A percentile compares a stretch with the other conserved stretches of the same genome.
Conservation (phyloP, 2,888 invertebrate genomes). For the Tachystola acroxantha region DNA sequence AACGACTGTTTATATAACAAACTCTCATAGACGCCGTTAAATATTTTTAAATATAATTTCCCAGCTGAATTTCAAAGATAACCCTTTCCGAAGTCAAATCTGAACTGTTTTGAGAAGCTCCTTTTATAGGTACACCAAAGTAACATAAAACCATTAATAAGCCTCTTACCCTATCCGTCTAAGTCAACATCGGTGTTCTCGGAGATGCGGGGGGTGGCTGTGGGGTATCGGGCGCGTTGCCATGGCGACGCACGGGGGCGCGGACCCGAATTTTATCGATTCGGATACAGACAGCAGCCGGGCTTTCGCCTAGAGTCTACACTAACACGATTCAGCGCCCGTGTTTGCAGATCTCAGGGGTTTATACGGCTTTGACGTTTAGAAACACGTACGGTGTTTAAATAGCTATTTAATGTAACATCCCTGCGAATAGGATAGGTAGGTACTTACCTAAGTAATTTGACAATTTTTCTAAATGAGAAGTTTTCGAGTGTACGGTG, state of each 20-base stretch:
- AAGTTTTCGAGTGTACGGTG: no score
- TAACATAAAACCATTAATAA: conserved; percentile 77
- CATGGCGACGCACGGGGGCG: conserved; percentile 68
- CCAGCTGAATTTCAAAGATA: conserved; percentile 1
- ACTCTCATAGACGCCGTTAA: conserved; percentile 17
- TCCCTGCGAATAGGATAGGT: no score
- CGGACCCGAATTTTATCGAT: conserved; percentile 78
- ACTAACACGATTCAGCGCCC: conserved; percentile 70
- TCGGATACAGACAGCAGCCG: conserved; percentile 73
- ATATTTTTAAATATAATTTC: conserved; percentile 9
- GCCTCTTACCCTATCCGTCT: conserved; percentile 78
- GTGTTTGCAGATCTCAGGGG: conserved; percentile 71
- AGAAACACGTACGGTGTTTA: conserved; percentile 50
- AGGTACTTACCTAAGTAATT: no score
- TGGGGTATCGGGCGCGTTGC: conserved; percentile 52
- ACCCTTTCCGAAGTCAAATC: conserved; percentile 12
- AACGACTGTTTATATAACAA: conserved; percentile 20
- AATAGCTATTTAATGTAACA: no score
- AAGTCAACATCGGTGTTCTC: conserved; percentile 75
- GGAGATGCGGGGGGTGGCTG: conserved; percentile 47
- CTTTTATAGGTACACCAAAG: conserved; percentile 49
- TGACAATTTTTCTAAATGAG: no score
- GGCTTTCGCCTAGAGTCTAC: conserved; percentile 65
- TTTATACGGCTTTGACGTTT: conserved; percentile 70
- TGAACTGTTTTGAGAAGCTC: conserved; percentile 22